Percentiles rank a stretch among this genome's conserved stretches.
phyloP scores from a whole-genome alignment of 2,888 invertebrate species.

The Ichneumon xanthorius region DNA sequence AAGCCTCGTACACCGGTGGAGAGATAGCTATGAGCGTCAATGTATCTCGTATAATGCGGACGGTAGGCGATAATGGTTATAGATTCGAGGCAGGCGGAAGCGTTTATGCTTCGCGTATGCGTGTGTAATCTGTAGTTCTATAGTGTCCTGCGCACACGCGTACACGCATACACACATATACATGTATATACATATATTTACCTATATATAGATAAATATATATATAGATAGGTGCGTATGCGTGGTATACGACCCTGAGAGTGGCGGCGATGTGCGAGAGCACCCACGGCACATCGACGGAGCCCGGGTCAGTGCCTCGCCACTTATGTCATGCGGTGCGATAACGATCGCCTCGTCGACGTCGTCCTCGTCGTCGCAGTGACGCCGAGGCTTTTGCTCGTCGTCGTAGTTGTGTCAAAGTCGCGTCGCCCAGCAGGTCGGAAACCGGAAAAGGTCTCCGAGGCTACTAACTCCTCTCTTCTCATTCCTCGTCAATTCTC shows the following conservation, averaged over 20 bases:
- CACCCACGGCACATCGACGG: conserved; percentile 52
- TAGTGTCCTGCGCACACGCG: neutral
- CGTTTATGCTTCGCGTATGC: conserved; percentile 31
- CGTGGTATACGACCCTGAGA: conserved; percentile 56
- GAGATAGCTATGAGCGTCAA: conserved; percentile 11
- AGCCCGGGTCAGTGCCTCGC: conserved; percentile 65
- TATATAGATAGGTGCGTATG: neutral
- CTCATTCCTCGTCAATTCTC: neutral
- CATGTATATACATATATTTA: no score
- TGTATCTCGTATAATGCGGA: conserved; percentile 37
- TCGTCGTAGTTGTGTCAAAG: conserved; percentile 16
- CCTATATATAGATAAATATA: conserved; percentile 1
- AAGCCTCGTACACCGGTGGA: conserved; percentile 13
- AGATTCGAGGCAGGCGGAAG: conserved; percentile 57
- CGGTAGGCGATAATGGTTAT: conserved; percentile 48
- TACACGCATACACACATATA: neutral
- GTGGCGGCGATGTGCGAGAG: conserved; percentile 38
- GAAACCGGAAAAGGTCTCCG: conserved; percentile 32
- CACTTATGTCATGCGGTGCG: conserved; percentile 65
- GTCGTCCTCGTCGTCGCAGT: conserved; percentile 59
- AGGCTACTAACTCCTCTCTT: neutral
- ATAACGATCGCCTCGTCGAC: conserved; percentile 63
- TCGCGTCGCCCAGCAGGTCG: conserved; percentile 20
- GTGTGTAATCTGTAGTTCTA: conserved; percentile 4
- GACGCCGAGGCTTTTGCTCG: conserved; percentile 46